Conservation (phyloP, 2,797 vertebrate species). For the Gouania willdenowi region DNA sequence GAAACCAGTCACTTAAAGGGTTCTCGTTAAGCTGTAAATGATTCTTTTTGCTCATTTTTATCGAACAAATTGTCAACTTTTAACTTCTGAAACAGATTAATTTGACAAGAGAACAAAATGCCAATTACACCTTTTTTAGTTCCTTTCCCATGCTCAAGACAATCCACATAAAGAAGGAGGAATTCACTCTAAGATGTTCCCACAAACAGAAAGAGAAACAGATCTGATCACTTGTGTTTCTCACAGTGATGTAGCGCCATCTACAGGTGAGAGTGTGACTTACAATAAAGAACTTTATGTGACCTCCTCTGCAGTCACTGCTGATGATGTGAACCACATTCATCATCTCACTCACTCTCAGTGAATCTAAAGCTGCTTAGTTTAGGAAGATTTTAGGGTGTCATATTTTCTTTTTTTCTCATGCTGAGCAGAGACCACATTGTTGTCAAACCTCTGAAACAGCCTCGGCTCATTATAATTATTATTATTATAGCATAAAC, state of each 20-base stretch:
- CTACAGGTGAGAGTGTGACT: constrained; percentile 60
- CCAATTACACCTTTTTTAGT: too few species aligned
- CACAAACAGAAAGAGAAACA: constrained; percentile 59
- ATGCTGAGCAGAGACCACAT: constrained; percentile 46
- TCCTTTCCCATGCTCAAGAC: too few species aligned
- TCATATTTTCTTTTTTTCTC: constrained; percentile 67
- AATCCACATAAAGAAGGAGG: constrained; percentile 58
- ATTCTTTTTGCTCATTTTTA: constrained; percentile 55
- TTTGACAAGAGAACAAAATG: too few species aligned
- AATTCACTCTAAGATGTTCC: constrained; percentile 66
- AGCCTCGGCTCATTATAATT: constrained; percentile 76
- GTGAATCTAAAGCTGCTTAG: constrained; percentile 72
- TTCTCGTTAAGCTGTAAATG: constrained; percentile 80
- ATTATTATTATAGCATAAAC: constrained; percentile 79
- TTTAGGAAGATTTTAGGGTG: constrained; percentile 78
- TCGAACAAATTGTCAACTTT: constrained; percentile 62
- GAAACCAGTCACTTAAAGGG: too few species aligned
- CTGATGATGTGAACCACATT: constrained; percentile 80
- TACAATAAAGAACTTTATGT: constrained; percentile 78
- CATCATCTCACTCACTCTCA: constrained; percentile 73
- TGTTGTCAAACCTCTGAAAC: constrained; percentile 74
- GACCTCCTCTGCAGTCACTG: constrained; percentile 76
- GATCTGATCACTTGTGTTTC: constrained; percentile 48
- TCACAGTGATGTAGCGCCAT: constrained; percentile 76
- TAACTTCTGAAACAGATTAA: constrained; percentile 63